Evolutionary conservation across 2,797 vertebrate genomes (phyloP), one percentile per base, ranked within the genome.

Genomic region (Labroides dimidiatus): DNA sequence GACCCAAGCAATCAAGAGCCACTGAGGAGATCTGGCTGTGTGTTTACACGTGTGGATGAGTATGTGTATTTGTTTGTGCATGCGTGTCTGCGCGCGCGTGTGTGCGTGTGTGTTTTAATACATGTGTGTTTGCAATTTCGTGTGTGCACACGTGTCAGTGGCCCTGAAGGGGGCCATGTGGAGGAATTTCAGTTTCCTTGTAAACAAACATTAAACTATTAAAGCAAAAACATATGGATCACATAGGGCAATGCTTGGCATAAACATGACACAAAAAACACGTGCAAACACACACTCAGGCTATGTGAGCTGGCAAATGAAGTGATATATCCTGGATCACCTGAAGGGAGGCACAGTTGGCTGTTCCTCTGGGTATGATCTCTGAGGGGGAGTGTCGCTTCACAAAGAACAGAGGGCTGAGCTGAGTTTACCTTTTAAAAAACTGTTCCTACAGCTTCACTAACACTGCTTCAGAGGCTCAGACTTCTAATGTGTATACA

Each of bases 1-100:
- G 89, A 83, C 84, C 80, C 64, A 72, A 89, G 89, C 84, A 91
- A 92, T 91, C 88, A 90, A 85, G 85, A 81, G 79, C 65, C 11
- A 1, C 81, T 61, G 74, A 84, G 72, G 41, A 84, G 77, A 86
- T 73, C 78, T 45, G 77, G 72, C 60, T 71, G 52, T 54, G 72
- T 90, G 84, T 88, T 87, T 90, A 85, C 79, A 80, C 51, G 53
- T 72, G 81, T 74, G 75, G 52, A 33, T 68, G 66, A 67, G 47
- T 43, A 54, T 77, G 72, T 73, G 66, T 69, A 56, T 78, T 78
- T 82, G 81, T 85, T 86, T 81, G 69, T 72, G 69, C 60, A 67
- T 14, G 70, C 59, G 50, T 52, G 48, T 62, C 47, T 56, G 21
- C 75, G 52, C 19, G 54, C 4, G 60, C 42, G 50, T 43, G 30